These are phyloP conservation scores for Eciton burchellii DNA, from an alignment of 1,140 invertebrate genomes.

Conservation along the genomic window DNA sequence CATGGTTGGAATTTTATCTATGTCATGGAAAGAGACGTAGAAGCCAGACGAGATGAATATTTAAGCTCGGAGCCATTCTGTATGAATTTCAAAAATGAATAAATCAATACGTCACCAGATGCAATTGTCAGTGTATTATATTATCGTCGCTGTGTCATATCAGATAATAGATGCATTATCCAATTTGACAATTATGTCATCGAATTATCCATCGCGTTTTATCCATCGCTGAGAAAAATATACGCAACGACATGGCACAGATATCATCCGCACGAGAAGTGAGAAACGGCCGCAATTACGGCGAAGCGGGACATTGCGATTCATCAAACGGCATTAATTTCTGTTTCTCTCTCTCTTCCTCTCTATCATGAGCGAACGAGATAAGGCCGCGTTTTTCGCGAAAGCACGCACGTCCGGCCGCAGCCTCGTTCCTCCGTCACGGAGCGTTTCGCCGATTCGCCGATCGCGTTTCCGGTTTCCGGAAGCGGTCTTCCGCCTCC, in stretches of 20 bases:
- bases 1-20: neutral
- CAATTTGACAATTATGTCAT: slow-evolving; percentile 8
- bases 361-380: neutral
- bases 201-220: neutral
- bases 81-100: neutral
- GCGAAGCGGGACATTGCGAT: slow-evolving; percentile 40
- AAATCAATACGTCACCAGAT: slow-evolving; percentile 11
- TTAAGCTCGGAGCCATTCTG: neutral
- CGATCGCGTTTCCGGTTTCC: slow-evolving; percentile 75
- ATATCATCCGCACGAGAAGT: slow-evolving; percentile 32
- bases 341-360: slow-evolving; percentile 5
- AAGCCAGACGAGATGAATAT: neutral
- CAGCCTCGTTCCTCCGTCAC: slow-evolving; percentile 54
- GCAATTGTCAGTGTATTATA: neutral
- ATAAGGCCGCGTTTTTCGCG: slow-evolving; percentile 49
- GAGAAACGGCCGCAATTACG: slow-evolving; percentile 58
- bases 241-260: neutral
- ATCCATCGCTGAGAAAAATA: neutral
- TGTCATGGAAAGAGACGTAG: neutral
- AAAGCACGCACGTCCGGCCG: slow-evolving; percentile 35
- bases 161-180: slow-evolving; percentile 8
- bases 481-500: slow-evolving; percentile 65
- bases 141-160: neutral
- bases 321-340: slow-evolving; percentile 61
- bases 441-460: slow-evolving; percentile 61